Base-by-base conservation (phyloP, 2,113 vertebrate genomes). In the Cinclus cinclus region DNA sequence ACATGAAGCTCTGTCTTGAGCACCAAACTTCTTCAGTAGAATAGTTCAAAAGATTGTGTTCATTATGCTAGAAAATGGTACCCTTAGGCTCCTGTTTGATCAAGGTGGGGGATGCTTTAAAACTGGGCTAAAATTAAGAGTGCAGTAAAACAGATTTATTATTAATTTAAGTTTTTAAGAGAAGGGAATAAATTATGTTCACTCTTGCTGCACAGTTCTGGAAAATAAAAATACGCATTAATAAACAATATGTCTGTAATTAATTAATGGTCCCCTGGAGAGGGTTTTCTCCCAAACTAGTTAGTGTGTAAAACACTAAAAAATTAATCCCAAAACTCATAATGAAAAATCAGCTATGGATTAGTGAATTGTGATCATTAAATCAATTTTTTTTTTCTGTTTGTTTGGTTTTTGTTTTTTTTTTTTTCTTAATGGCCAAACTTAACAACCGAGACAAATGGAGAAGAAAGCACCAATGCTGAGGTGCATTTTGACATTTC, bases 261-360 rank as follows among this genome's bases (percentile, higher is more conserved):
- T 86, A 96, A 95, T 96, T 94, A 90, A 89, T 65, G 84, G 31
- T 31, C 39, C 69, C n/a, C 59, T 92, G 63, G 59, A 95, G 89
- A 95, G 5, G 20, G 16, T 75, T 86, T 95, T 84, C 73, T 94
- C 56, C 87, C 80, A 69, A 65, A 83, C 91, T 88, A 79, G 33
- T 78, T 90, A 55, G 64, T 55, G 33, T 46, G 56, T 88, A 67
- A 93, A 95, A 92, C 76, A 52, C 11, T 93, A 65, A 89, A 94
- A 92, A 63, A 52, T 68, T 70, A 90, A 81, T 93, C 83, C 55
- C 59, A 67, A 91, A 91, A 10, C 25, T 28, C 27, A 56, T 44
- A 0, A 58, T 55, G 71, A 93, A 81, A 55, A 83, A 77, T 77
- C 50, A 90, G 75, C 59, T 74, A 37, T 85, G 39, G 15, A 16